phyloP scores from a whole-genome alignment of 1,140 invertebrate species.

The Proctacanthus coquilletti region DNA sequence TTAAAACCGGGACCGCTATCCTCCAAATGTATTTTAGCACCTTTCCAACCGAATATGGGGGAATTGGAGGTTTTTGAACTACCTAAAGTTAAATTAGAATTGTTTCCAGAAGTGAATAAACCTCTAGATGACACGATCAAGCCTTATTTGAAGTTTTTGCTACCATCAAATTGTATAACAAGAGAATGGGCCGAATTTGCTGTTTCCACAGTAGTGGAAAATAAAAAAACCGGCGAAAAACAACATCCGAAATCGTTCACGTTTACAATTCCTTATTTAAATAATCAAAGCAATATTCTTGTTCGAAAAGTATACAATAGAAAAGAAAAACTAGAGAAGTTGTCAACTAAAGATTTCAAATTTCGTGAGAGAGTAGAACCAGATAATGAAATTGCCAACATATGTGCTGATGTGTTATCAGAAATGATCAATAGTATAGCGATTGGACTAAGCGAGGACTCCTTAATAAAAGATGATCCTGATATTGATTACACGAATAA shows the following conservation, averaged over 20 bases:
- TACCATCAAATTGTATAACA: conserved; percentile 24
- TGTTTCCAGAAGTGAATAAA: conserved; percentile 19
- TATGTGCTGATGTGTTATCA: conserved; percentile 20
- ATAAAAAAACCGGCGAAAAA: conserved; percentile 8
- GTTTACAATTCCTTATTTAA: conserved; percentile 24
- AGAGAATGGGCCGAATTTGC: conserved; percentile 29
- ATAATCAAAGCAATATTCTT: conserved; percentile 24
- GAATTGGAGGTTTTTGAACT: conserved; percentile 25
- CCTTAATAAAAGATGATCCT: conserved; percentile 17
- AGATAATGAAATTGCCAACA: conserved; percentile 6
- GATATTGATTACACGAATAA: background rate
- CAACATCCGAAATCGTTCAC: conserved; percentile 15
- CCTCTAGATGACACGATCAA: conserved; percentile 24
- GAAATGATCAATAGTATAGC: conserved; percentile 29
- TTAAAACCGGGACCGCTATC: background rate
- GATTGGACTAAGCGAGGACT: conserved; percentile 26
- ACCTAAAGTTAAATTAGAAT: conserved; percentile 23
- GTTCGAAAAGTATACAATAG: conserved; percentile 24
- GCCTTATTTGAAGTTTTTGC: conserved; percentile 22
- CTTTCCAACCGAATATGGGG: conserved; percentile 14
- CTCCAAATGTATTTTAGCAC: background rate
- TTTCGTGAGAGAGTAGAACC: conserved; percentile 8
- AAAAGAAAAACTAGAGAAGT: conserved; percentile 17
- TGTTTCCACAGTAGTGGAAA: conserved; percentile 16
- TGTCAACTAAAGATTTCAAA: conserved; percentile 7